Conservation (phyloP, 2,113 vertebrate species). For the Rhadina sibilatrix region DNA sequence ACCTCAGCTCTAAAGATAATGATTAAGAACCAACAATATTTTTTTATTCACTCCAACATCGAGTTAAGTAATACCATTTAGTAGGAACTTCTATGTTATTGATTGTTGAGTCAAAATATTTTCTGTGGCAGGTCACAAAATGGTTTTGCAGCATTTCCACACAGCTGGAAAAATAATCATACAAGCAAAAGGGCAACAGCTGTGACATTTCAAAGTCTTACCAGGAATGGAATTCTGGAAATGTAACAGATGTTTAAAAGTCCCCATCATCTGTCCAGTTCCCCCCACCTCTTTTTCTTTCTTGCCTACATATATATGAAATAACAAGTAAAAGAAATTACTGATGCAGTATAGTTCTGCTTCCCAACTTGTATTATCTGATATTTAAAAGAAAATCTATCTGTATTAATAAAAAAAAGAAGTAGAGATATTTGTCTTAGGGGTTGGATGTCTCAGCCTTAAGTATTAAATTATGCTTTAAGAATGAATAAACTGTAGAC, state of each 20-base stretch:
- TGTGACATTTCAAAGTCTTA: constrained; percentile 37
- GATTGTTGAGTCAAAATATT: constrained; percentile 28
- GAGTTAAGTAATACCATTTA: background rate
- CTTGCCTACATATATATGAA: background rate
- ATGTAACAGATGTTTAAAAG: constrained; percentile 21
- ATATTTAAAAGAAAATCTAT: background rate
- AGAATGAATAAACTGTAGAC: background rate
- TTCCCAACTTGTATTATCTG: background rate
- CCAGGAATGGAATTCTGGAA: constrained; percentile 41
- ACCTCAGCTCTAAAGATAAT: background rate
- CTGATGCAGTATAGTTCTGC: background rate
- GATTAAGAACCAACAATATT: background rate
- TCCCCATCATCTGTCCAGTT: background rate
- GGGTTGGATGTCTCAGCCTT: background rate
- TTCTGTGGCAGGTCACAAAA: constrained; percentile 44
- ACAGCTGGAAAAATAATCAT: constrained; percentile 33
- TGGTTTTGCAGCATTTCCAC: constrained; percentile 30
- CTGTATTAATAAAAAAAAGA: background rate
- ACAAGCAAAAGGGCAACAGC: constrained; percentile 35
- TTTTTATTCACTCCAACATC: background rate
- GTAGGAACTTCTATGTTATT: background rate
- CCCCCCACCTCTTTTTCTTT: background rate
- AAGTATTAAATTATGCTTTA: background rate
- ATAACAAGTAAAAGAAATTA: background rate
- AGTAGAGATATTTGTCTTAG: background rate